Evolutionary conservation across 2,113 vertebrate species (phyloP).

Genomic region (Nycticebus coucang): DNA sequence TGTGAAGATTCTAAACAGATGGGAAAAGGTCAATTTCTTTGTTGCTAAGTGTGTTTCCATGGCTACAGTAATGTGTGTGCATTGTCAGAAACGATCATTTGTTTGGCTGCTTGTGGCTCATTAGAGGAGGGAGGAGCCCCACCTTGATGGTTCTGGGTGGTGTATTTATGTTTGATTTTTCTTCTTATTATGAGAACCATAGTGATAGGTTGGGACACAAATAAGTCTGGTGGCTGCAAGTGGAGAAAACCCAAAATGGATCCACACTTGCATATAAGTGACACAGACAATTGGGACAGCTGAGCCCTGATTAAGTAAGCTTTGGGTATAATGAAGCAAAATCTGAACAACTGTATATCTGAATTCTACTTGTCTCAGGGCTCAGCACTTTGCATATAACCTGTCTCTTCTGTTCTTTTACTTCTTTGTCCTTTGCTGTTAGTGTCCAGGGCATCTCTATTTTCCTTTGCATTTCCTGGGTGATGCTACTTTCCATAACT

Average conservation of each 20-base stretch:
- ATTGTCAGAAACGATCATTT: slow-evolving; percentile 84
- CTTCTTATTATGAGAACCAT: slow-evolving; percentile 14
- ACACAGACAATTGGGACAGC: not conserved
- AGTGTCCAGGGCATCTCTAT: not conserved
- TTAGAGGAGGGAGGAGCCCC: slow-evolving; percentile 73
- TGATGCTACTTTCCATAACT: not conserved
- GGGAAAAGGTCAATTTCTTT: slow-evolving; percentile 88
- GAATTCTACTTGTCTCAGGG: not conserved
- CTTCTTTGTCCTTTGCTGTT: not conserved
- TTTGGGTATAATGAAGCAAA: not conserved
- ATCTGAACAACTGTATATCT: not conserved
- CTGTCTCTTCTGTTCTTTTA: not conserved
- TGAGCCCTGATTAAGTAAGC: not conserved
- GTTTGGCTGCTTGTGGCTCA: slow-evolving; percentile 81
- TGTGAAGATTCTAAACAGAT: slow-evolving; percentile 87
- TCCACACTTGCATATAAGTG: not conserved
- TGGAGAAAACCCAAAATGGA: not conserved
- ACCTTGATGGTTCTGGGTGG: slow-evolving; percentile 65
- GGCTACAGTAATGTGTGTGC: slow-evolving; percentile 81
- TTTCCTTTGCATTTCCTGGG: not conserved
- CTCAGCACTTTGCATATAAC: not conserved
- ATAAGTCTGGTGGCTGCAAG: not conserved
- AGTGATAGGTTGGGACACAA: slow-evolving; percentile 31
- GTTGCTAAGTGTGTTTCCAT: slow-evolving; percentile 88
- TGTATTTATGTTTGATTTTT: slow-evolving; percentile 71